Evolutionary conservation across 2,888 invertebrate species (phyloP).

Genomic region (Epiperipatus broadwayi): DNA sequence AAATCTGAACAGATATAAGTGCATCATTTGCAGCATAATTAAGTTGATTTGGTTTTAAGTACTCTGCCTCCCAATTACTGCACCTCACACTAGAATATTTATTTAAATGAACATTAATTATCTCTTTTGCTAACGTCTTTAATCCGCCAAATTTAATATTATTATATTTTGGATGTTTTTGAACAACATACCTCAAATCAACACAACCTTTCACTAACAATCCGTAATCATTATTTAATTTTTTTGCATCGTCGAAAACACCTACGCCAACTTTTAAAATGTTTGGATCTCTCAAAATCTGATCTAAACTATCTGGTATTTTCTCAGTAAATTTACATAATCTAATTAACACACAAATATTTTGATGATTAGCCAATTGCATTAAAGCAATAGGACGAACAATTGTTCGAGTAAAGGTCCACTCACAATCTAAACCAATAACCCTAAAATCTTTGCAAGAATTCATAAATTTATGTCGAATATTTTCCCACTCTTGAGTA

Average conservation of each 20-base stretch:
- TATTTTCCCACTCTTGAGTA: no score
- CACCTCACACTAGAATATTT: slow-evolving; percentile 48
- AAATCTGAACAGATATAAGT: slow-evolving; percentile 46
- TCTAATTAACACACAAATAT: slow-evolving; percentile 48
- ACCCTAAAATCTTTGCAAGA: no score
- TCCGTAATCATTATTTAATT: slow-evolving; percentile 43
- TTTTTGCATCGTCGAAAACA: slow-evolving; percentile 45
- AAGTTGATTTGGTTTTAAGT: slow-evolving; percentile 40
- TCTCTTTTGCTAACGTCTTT: slow-evolving; percentile 39
- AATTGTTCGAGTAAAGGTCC: no score
- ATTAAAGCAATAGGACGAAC: slow-evolving; percentile 50
- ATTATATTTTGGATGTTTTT: slow-evolving; percentile 16
- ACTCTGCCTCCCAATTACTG: slow-evolving; percentile 51
- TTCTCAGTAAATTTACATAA: slow-evolving; percentile 39
- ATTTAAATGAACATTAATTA: slow-evolving; percentile 42
- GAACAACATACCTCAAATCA: slow-evolving; percentile 46
- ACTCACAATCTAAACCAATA: no score
- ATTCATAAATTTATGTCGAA: no score
- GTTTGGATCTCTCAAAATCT: slow-evolving; percentile 39
- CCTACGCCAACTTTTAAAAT: slow-evolving; percentile 59
- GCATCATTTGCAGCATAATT: slow-evolving; percentile 61
- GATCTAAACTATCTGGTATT: slow-evolving; percentile 28
- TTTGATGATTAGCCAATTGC: slow-evolving; percentile 48
- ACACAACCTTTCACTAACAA: slow-evolving; percentile 38
- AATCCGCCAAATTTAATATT: slow-evolving; percentile 34